Evolutionary conservation across 2,888 invertebrate genomes (phyloP).

Genomic region (Andrena chrysosceles): DNA sequence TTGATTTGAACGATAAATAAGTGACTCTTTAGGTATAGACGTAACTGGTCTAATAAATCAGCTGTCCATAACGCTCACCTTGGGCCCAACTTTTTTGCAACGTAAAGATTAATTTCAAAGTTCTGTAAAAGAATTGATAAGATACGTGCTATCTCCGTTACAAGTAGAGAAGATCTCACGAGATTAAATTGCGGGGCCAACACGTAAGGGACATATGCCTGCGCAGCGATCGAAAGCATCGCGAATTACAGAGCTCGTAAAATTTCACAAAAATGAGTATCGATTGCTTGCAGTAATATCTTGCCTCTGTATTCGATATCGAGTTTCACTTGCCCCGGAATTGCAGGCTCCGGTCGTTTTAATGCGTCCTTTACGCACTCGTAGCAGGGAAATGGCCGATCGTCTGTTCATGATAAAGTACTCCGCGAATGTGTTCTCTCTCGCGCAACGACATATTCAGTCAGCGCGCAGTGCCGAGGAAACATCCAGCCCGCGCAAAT

Average conservation of each 20-base stretch:
- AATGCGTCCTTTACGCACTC: constrained; percentile 44
- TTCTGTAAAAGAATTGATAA: too few species aligned
- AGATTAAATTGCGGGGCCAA: background rate
- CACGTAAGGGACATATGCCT: background rate
- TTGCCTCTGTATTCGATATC: background rate
- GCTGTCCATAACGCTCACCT: too few species aligned
- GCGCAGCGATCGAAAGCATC: background rate
- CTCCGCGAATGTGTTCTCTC: constrained; percentile 49
- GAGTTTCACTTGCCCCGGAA: constrained; percentile 23
- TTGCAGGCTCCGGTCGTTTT: constrained; percentile 34
- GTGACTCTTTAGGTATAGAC: too few species aligned
- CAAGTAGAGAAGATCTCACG: background rate
- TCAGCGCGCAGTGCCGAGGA: constrained; percentile 39
- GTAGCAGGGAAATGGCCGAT: constrained; percentile 44
- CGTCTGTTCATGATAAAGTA: constrained; percentile 62
- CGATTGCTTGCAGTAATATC: constrained; percentile 11
- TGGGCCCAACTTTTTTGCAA: background rate
- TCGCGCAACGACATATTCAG: constrained; percentile 28
- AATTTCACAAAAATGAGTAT: constrained; percentile 30
- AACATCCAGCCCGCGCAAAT: constrained; percentile 60
- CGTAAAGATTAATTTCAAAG: background rate
- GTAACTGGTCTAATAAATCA: too few species aligned
- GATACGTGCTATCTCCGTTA: too few species aligned
- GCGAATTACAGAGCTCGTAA: constrained; percentile 1
- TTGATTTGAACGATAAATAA: too few species aligned